Percentiles rank a stretch among this genome's conserved stretches.
Evolutionary conservation across 2,113 vertebrate species (phyloP).

Genomic region (Smithornis capensis): DNA sequence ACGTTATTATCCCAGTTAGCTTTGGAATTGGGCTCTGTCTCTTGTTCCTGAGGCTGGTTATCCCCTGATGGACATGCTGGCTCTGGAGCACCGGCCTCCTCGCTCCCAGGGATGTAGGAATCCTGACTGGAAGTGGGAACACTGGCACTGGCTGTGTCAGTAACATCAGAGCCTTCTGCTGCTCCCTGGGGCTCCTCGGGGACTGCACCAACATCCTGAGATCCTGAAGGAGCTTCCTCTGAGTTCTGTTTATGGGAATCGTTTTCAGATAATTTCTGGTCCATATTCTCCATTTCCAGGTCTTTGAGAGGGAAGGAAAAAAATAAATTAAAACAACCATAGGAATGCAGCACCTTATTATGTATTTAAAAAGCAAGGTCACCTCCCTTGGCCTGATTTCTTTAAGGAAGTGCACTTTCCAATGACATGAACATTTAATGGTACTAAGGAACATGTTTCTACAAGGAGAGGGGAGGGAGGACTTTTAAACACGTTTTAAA

Average conservation of each 20-base stretch:
- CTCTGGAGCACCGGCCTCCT: conserved; percentile 15
- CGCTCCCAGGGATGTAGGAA: neutral
- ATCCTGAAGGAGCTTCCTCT: conserved; percentile 35
- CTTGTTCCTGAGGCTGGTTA: conserved; percentile 70
- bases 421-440: neutral
- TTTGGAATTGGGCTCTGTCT: conserved; percentile 64
- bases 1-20: conserved; percentile 73
- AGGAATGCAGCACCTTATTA: neutral
- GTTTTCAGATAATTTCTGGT: conserved; percentile 70
- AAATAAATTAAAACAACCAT: neutral
- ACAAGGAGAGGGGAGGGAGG: neutral
- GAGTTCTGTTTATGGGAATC: conserved; percentile 69
- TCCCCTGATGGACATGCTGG: conserved; percentile 64
- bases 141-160: neutral
- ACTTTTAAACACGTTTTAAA: neutral
- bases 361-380: neutral
- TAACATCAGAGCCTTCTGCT: conserved; percentile 9
- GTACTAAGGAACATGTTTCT: neutral
- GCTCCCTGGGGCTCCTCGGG: conserved; percentile 32
- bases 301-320: conserved; percentile 57
- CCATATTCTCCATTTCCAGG: conserved; percentile 74
- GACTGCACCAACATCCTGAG: conserved; percentile 49
- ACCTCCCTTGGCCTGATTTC: neutral
- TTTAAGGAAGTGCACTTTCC: neutral
- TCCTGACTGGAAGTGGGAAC: conserved; percentile 28